phyloP scores from a whole-genome alignment of 2,888 invertebrate species.

The Hirudinaria manillensis region DNA sequence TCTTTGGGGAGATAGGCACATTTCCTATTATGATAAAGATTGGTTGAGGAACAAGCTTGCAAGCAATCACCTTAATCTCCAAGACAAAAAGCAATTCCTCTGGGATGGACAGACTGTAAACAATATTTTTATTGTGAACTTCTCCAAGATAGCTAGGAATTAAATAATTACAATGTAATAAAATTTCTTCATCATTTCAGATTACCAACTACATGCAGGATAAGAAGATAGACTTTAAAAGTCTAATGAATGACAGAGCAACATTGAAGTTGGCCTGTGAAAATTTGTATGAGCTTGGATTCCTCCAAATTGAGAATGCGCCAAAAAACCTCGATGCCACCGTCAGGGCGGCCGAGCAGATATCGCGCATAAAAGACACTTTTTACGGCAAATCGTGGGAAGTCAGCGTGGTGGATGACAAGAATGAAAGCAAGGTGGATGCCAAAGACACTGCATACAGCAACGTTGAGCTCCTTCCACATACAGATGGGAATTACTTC shows the following conservation, averaged over 20 bases:
- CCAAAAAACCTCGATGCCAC: slow-evolving; percentile 55
- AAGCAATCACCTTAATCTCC: neutral
- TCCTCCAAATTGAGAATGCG: slow-evolving; percentile 39
- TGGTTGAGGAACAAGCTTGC: slow-evolving; percentile 39
- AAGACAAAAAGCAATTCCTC: slow-evolving; percentile 1
- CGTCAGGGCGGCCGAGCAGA: slow-evolving; percentile 57
- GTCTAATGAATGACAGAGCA: slow-evolving; percentile 41
- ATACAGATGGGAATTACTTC: slow-evolving; percentile 75
- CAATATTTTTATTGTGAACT: neutral
- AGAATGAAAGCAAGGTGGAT: slow-evolving; percentile 57
- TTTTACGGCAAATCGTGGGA: slow-evolving; percentile 71
- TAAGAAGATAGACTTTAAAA: slow-evolving; percentile 20
- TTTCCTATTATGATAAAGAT: slow-evolving; percentile 39
- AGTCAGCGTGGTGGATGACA: slow-evolving; percentile 55
- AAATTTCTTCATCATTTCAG: neutral
- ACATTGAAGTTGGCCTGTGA: slow-evolving; percentile 38
- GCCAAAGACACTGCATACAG: slow-evolving; percentile 69
- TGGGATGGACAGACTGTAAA: neutral
- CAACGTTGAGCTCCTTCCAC: slow-evolving; percentile 64
- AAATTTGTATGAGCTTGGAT: slow-evolving; percentile 43
- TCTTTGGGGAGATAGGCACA: slow-evolving; percentile 56
- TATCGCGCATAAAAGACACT: slow-evolving; percentile 60
- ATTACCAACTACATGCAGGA: neutral
- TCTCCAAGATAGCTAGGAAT: neutral
- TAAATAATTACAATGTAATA: too few relatives aligned